Evolutionary conservation across 2,888 invertebrate genomes (phyloP).

Genomic region (Plusia festucae): DNA sequence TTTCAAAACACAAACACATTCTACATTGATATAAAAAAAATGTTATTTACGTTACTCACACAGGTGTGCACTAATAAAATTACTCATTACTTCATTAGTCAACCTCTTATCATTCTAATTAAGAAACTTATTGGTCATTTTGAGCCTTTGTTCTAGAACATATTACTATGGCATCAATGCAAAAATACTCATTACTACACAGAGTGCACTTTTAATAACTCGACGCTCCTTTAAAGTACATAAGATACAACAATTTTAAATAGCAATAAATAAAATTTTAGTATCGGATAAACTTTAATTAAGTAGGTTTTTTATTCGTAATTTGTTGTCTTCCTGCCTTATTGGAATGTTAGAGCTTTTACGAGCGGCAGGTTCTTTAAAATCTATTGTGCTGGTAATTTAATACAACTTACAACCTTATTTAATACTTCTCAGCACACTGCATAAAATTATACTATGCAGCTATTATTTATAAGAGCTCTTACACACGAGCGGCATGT

Average conservation of each 20-base stretch:
- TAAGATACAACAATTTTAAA: background rate
- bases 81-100: no score
- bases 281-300: background rate
- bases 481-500: no score
- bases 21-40: no score
- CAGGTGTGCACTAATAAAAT: no score
- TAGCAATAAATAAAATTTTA: background rate
- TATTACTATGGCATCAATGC: background rate
- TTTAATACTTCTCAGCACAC: no score
- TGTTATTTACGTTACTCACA: no score
- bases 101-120: slow-evolving; percentile 1
- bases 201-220: background rate
- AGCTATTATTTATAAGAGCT: no score
- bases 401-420: no score
- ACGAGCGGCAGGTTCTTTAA: no score
- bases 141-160: background rate
- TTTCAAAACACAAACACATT: no score
- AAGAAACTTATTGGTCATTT: background rate
- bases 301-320: background rate
- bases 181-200: background rate
- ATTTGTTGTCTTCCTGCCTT: background rate
- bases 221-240: background rate
- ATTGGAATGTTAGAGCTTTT: background rate
- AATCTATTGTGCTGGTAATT: no score
- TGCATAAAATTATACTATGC: no score